Conservation (phyloP, 2,797 vertebrate species). For the Diceros bicornis region DNA sequence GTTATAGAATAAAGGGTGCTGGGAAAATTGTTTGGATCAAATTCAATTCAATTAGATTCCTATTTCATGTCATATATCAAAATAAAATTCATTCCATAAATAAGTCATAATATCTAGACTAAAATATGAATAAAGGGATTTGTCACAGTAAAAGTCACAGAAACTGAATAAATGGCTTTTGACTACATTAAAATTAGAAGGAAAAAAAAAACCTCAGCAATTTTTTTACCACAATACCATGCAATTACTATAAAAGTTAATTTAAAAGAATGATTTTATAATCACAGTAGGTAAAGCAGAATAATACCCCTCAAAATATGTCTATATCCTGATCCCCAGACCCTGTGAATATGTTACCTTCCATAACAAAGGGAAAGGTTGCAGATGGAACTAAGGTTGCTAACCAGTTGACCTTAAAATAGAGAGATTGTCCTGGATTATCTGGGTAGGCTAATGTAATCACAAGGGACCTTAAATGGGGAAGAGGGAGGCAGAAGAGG, state of each 20-base stretch:
- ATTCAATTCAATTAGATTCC: not conserved
- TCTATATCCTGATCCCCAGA: not conserved
- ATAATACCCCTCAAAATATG: not conserved
- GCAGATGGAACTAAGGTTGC: not conserved
- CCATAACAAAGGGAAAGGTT: not conserved
- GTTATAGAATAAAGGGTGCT: not conserved
- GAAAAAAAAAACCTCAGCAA: not conserved
- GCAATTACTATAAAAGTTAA: not conserved
- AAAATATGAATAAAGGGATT: slow-evolving; percentile 1
- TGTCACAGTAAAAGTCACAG: not conserved
- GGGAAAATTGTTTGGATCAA: slow-evolving; percentile 12
- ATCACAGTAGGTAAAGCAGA: not conserved
- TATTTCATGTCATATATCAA: slow-evolving; percentile 25
- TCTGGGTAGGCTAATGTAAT: not conserved
- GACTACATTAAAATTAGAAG: not conserved
- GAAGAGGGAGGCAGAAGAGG: not conserved
- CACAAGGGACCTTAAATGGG: not conserved
- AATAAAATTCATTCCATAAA: slow-evolving; percentile 34
- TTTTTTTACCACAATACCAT: not conserved
- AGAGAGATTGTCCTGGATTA: not conserved
- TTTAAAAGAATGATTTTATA: slow-evolving; percentile 16
- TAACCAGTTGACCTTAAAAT: not conserved
- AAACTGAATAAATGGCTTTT: slow-evolving; percentile 33
- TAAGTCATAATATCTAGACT: slow-evolving; percentile 4
- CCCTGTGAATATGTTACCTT: not conserved